phyloP scores from a whole-genome alignment of 2,113 vertebrate species.

The Cavia aperea region DNA sequence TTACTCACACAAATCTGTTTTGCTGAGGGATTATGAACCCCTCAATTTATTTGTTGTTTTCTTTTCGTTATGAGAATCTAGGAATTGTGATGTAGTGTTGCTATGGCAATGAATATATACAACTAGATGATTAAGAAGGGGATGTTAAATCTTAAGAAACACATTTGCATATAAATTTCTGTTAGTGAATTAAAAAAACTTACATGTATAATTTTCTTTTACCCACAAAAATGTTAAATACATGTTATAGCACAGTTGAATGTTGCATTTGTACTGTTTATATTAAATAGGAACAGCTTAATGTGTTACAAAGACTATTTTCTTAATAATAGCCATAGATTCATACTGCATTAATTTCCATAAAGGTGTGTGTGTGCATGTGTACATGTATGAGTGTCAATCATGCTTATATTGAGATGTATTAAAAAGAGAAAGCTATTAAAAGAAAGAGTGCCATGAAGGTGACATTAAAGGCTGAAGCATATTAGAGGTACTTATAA shows the following conservation, averaged over 20 bases:
- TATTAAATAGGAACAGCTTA: conserved; percentile 20
- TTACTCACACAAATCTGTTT: conserved; percentile 44
- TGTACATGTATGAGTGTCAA: background rate
- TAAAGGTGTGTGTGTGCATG: background rate
- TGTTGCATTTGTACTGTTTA: conserved; percentile 16
- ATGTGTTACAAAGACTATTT: conserved; percentile 1
- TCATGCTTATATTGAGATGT: background rate
- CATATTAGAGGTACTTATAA: conserved; percentile 18
- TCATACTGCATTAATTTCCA: conserved; percentile 30
- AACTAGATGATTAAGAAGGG: conserved; percentile 50
- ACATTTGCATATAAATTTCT: conserved; percentile 49
- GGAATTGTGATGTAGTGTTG: conserved; percentile 53
- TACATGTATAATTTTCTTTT: conserved; percentile 8
- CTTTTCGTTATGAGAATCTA: conserved; percentile 36
- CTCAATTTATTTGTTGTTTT: conserved; percentile 52
- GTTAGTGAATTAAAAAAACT: conserved; percentile 11
- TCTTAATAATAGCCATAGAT: conserved; percentile 12
- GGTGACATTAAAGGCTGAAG: background rate
- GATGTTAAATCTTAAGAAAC: conserved; percentile 41
- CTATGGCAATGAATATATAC: conserved; percentile 57
- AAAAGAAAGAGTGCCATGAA: background rate
- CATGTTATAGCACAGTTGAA: conserved; percentile 14
- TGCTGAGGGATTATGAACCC: conserved; percentile 36
- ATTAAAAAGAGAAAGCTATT: background rate
- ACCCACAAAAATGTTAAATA: conserved; percentile 29